phyloP scores from a whole-genome alignment of 2,797 vertebrate genomes.

The Aeoliscus strigatus region DNA sequence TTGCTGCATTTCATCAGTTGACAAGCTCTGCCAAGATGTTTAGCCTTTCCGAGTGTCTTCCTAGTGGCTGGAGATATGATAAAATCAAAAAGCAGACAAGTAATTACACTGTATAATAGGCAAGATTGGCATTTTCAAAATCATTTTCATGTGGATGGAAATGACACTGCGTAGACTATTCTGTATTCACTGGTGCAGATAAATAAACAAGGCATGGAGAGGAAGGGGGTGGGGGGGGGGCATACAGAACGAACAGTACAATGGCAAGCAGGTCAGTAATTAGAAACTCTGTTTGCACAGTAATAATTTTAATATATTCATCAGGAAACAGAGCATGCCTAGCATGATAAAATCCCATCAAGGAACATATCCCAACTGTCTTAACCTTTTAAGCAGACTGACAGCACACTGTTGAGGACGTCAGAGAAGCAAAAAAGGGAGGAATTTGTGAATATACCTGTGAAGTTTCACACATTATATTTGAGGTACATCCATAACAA shows the following conservation, averaged over 20 bases:
- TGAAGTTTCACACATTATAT: too few species aligned
- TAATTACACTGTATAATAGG: conserved; percentile 83
- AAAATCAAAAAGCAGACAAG: conserved; percentile 78
- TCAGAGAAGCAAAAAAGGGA: conserved; percentile 63
- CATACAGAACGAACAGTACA: conserved; percentile 80
- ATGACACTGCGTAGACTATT: conserved; percentile 83
- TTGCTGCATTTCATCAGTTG: conserved; percentile 54
- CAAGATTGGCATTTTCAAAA: conserved; percentile 84
- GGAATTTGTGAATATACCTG: conserved; percentile 27
- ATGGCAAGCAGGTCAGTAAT: conserved; percentile 88
- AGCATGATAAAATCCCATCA: conserved; percentile 84
- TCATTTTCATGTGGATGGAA: conserved; percentile 82
- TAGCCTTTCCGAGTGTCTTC: conserved; percentile 69
- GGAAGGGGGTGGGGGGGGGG: conserved; percentile 61
- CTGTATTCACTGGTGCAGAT: conserved; percentile 84
- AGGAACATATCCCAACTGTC: conserved; percentile 78
- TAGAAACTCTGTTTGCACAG: conserved; percentile 89
- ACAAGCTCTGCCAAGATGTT: conserved; percentile 69
- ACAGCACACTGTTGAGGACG: conserved; percentile 68
- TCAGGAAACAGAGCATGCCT: conserved; percentile 80
- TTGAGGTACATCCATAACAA: too few species aligned
- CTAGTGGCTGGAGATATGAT: conserved; percentile 74
- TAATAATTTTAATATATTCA: conserved; percentile 91
- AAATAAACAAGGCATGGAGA: conserved; percentile 84
- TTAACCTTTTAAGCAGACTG: conserved; percentile 79